Evolutionary conservation across 2,888 invertebrate genomes (phyloP).

Genomic region (Ommatoiulus sabulosus): DNA sequence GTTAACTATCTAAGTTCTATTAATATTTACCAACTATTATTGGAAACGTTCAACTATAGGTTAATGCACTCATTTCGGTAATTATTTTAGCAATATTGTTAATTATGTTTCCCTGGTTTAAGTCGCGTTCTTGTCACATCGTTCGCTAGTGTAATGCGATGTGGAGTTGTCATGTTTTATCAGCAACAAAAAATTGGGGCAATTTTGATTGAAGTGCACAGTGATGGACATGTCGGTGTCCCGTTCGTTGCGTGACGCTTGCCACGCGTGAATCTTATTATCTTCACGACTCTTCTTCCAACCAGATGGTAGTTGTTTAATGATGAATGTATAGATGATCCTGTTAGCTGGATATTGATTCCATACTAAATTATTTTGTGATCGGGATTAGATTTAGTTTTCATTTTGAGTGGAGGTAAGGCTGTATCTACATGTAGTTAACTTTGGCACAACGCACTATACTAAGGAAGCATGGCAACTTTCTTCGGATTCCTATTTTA

Average conservation of each 20-base stretch:
- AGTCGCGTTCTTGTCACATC: background rate
- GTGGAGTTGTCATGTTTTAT: background rate
- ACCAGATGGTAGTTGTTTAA: slow-evolving; percentile 7
- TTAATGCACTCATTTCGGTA: background rate
- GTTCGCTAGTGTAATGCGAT: background rate
- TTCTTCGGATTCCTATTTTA: background rate
- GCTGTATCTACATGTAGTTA: background rate
- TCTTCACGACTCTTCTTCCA: slow-evolving; percentile 13
- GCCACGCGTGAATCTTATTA: slow-evolving; percentile 6
- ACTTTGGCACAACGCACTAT: background rate
- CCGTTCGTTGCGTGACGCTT: slow-evolving; percentile 6
- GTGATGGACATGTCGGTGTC: background rate
- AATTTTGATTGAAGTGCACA: background rate
- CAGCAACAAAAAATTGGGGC: background rate
- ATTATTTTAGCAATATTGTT: background rate
- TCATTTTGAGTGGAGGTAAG: background rate
- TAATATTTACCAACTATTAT: background rate
- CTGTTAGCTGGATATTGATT: slow-evolving; percentile 7
- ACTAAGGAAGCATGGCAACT: background rate
- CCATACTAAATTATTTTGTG: background rate
- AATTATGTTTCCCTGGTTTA: background rate
- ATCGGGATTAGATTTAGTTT: slow-evolving; percentile 34
- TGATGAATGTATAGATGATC: background rate
- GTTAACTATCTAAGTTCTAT: background rate
- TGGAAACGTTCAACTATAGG: background rate